Conservation (phyloP, 2,113 vertebrate genomes). For the Labeo rohita region DNA sequence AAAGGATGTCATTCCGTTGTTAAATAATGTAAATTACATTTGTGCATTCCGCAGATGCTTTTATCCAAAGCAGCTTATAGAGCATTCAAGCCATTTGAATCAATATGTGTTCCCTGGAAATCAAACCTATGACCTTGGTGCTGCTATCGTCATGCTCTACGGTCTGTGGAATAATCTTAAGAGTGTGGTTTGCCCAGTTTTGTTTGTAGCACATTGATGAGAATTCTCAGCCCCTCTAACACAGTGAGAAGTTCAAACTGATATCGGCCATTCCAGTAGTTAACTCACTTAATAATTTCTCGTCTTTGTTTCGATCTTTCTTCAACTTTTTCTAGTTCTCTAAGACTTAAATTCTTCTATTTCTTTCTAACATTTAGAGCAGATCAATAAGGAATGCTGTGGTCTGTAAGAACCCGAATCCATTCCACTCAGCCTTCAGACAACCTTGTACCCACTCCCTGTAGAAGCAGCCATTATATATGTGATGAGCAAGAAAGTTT, state of each 20-base stretch:
- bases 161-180: not conserved
- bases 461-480: conserved; percentile 1
- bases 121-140: not conserved
- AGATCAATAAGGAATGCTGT: conserved; percentile 20
- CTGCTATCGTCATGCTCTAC: not conserved
- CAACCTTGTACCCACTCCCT: not conserved
- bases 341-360: conserved; percentile 7
- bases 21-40: not conserved
- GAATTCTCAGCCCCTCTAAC: not conserved
- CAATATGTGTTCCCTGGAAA: not conserved
- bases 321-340: not conserved
- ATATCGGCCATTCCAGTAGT: conserved; percentile 15
- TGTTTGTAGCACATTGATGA: not conserved
- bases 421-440: conserved; percentile 22
- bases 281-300: conserved; percentile 26
- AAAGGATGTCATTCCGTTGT: not conserved
- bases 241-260: not conserved
- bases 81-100: not conserved
- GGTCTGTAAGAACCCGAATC: not conserved
- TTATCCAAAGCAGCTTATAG: not conserved
- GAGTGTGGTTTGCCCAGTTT: conserved; percentile 1
- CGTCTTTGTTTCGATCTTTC: conserved; percentile 34
- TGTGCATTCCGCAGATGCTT: not conserved
- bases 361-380: conserved; percentile 20
- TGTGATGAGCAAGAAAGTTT: not conserved